Percentiles rank a stretch among this genome's conserved stretches.
phyloP scores from a whole-genome alignment of 2,888 invertebrate species.

The Mesochorus sp. region DNA sequence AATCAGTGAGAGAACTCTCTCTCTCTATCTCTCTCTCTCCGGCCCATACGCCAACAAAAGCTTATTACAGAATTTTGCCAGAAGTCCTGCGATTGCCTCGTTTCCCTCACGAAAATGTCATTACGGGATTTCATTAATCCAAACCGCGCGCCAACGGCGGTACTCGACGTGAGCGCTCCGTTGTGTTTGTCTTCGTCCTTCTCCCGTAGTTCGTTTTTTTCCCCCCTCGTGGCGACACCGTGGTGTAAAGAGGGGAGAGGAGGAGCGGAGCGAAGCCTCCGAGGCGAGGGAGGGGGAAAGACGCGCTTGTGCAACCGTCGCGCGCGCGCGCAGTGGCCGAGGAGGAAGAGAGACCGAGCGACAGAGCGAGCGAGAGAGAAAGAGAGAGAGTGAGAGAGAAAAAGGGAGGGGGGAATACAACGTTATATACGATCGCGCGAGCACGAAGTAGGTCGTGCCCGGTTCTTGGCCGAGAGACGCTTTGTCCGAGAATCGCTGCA shows the following conservation, averaged over 20 bases:
- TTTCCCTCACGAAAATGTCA: conserved; percentile 80
- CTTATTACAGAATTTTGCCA: conserved; percentile 3
- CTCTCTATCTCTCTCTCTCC: background rate
- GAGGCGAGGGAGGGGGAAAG: conserved; percentile 6
- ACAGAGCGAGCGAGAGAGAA: background rate
- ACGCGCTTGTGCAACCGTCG: conserved; percentile 52
- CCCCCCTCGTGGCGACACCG: conserved; percentile 17
- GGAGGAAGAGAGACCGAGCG: too few species aligned
- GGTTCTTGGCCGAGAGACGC: conserved; percentile 36
- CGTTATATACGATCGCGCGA: conserved; percentile 18
- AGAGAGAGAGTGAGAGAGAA: conserved; percentile 12
- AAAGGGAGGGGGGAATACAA: background rate
- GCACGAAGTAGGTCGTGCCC: conserved; percentile 52
- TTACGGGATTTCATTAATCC: conserved; percentile 77
- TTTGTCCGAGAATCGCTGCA: conserved; percentile 20
- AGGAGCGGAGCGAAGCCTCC: background rate
- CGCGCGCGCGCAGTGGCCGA: conserved; percentile 9
- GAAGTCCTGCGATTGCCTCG: conserved; percentile 77
- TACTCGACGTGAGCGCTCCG: background rate
- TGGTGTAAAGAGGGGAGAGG: conserved; percentile 14
- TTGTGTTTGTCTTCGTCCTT: background rate
- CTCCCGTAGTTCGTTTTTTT: background rate
- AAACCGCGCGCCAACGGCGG: conserved; percentile 71
- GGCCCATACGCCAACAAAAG: conserved; percentile 2
- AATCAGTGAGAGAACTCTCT: too few species aligned